phyloP scores from a whole-genome alignment of 2,797 vertebrate genomes.

The Ceryle rudis region DNA sequence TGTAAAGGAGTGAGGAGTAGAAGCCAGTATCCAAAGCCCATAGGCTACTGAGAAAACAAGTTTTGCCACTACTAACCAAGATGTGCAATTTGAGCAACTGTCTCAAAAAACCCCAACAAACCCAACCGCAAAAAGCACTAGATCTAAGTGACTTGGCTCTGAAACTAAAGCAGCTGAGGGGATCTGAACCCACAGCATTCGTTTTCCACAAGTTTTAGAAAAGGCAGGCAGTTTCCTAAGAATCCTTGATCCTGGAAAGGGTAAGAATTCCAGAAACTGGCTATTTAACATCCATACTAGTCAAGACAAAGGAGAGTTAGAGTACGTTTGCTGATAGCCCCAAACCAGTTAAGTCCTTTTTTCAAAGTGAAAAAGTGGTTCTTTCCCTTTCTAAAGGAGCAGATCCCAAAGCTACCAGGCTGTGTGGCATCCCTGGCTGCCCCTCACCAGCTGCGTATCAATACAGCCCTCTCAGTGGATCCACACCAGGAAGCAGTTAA shows the following conservation, averaged over 20 bases:
- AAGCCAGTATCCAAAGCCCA: neutral
- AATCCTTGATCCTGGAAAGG: neutral
- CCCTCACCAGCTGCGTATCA: neutral
- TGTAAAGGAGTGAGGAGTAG: neutral
- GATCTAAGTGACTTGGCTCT: neutral
- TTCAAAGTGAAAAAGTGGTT: neutral
- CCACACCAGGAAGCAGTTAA: neutral
- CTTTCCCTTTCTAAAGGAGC: neutral
- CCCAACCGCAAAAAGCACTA: neutral
- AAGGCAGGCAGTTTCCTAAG: neutral
- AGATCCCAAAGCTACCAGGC: neutral
- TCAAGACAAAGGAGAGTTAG: neutral
- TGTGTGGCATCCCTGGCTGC: neutral
- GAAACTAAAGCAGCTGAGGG: neutral
- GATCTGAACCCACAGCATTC: neutral
- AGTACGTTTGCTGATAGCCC: neutral
- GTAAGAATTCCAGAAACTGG: neutral
- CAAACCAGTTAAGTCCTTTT: neutral
- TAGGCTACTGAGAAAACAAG: neutral
- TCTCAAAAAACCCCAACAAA: neutral
- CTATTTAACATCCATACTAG: neutral
- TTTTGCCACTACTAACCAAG: neutral
- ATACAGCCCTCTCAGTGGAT: neutral
- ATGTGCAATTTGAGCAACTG: neutral
- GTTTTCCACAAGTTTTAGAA: neutral